phyloP scores from a whole-genome alignment of 2,797 vertebrate species.

The Typhlichthys subterraneus region DNA sequence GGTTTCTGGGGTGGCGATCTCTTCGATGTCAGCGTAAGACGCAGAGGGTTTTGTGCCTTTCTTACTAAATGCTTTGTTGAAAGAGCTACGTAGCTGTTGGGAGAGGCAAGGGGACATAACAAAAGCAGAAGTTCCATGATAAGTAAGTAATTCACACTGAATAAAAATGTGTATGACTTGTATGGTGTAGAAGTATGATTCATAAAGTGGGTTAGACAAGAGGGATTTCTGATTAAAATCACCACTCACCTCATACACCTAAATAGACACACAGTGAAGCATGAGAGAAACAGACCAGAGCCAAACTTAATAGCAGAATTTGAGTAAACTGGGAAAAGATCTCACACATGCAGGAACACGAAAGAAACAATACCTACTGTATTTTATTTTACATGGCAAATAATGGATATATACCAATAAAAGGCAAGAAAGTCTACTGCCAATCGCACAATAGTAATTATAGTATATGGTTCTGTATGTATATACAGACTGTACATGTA shows the following conservation, averaged over 20 bases:
- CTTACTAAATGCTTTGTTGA: slow-evolving; percentile 99
- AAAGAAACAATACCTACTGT: background rate
- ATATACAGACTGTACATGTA: too few species aligned
- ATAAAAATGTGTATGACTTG: background rate
- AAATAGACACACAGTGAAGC: slow-evolving; percentile 88
- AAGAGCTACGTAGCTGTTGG: slow-evolving; percentile 93
- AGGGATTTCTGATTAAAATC: slow-evolving; percentile 5
- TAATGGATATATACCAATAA: background rate
- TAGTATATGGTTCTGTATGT: too few species aligned
- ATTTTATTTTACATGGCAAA: slow-evolving; percentile 4
- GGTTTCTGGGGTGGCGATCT: slow-evolving; percentile 94
- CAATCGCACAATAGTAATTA: too few species aligned
- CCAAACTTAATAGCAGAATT: slow-evolving; percentile 63
- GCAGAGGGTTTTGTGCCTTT: slow-evolving; percentile 90
- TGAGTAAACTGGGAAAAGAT: slow-evolving; percentile 37
- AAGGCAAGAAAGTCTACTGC: background rate
- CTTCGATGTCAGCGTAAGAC: slow-evolving; percentile 95
- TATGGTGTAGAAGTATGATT: slow-evolving; percentile 35
- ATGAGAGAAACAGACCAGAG: slow-evolving; percentile 81
- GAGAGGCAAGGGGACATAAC: slow-evolving; percentile 8
- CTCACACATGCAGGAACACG: slow-evolving; percentile 40
- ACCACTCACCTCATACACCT: slow-evolving; percentile 95
- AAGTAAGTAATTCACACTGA: background rate
- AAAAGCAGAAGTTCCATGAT: background rate
- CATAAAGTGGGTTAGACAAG: slow-evolving; percentile 11